Base-by-base conservation (phyloP, 2,888 invertebrate genomes). In the Idaea dimidiata region DNA sequence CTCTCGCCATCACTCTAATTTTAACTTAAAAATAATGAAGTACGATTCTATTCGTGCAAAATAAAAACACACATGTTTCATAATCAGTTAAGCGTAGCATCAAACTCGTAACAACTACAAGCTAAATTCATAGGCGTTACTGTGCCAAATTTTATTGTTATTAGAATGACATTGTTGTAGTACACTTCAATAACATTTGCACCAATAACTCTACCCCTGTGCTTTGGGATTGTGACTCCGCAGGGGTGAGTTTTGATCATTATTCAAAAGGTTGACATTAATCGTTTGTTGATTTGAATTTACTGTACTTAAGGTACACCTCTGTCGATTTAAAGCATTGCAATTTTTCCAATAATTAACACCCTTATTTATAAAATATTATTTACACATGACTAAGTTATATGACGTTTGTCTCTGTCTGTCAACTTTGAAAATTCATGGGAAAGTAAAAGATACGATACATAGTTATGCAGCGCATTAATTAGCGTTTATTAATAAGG, bases 111-210 rank as follows among this genome's bases (percentile, higher is more conserved):
- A 59, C 18, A 59, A 72, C 75, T 77, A 67, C 68, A 66, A 75
- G 43, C 10, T 82, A 82, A 88, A 73, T 77, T 81, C 74, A 79
- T 81, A 83, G 88, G 89, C 86, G 88, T 76, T 76, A 77, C 84
- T 82, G 84, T 84, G 80, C 80, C 78, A 83, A 86, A 86, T 86
- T 86, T 85, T 84, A 86, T 85, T 82, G 85, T 83, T 83, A 84
- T 84, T 84, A 77, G 79, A 81, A 82, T 82, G 80, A 80, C 80
- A 83, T 84, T 87, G 81, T 58, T 61, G 59, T 60, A 75, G 65
- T 73, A 72, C 53, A 17, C 67, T 66, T 76, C 70, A 72, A 68
- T 65, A 67, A 70, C n/a, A 17, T 17, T 54, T 54, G 43, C 43
- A 43, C 54, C 54, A 16, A 14, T 54, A 16, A n/a, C 6, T 16